phyloP scores from a whole-genome alignment of 2,888 invertebrate genomes.

The Carpatolechia fugitivella region DNA sequence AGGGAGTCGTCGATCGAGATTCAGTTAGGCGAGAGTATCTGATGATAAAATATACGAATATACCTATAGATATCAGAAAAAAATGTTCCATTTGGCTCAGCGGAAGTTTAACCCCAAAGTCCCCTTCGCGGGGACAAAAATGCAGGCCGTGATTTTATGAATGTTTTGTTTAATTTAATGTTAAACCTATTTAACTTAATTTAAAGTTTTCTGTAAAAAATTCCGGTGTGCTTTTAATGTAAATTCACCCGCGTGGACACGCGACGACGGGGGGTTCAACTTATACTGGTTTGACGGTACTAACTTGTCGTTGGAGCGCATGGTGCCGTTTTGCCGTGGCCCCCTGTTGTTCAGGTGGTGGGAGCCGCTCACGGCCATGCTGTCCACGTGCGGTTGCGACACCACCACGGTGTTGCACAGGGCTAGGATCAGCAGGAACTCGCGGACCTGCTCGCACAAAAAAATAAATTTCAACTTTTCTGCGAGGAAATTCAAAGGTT shows the following conservation, averaged over 20 bases:
- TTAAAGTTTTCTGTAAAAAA: no score
- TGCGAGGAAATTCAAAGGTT: not conserved
- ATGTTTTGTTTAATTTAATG: no score
- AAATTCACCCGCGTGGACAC: no score
- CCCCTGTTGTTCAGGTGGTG: slow-evolving; percentile 38
- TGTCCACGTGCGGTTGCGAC: slow-evolving; percentile 86
- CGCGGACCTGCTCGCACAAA: slow-evolving; percentile 81
- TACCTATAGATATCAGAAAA: not conserved
- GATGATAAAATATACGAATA: slow-evolving; percentile 28
- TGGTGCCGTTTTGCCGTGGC: slow-evolving; percentile 60
- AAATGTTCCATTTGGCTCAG: no score
- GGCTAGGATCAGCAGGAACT: slow-evolving; percentile 94
- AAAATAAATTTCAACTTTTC: not conserved
- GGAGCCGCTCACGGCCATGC: slow-evolving; percentile 65
- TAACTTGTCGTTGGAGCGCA: slow-evolving; percentile 4
- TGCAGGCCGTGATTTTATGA: no score
- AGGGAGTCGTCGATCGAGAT: slow-evolving; percentile 87
- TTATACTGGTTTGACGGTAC: not conserved
- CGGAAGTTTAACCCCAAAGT: no score
- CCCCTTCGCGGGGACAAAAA: no score
- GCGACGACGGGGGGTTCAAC: no score
- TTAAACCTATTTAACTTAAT: no score
- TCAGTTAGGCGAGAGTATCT: slow-evolving; percentile 86
- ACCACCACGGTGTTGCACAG: slow-evolving; percentile 98
- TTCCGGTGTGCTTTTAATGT: no score